Base-by-base conservation (phyloP, 1,140 invertebrate species). In the Bradynema listronoti region DNA sequence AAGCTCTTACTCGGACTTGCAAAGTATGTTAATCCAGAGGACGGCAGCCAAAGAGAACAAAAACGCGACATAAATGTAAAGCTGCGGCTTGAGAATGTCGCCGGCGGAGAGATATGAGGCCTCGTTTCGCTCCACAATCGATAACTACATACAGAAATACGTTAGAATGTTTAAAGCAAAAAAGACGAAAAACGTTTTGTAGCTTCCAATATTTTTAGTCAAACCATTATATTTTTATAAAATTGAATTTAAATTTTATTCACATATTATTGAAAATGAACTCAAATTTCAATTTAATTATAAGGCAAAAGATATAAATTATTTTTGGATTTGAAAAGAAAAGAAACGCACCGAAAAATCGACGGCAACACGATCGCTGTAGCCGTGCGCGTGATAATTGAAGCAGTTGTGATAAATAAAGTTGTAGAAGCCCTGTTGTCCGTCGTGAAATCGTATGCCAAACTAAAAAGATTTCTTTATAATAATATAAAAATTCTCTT, bases 321-420 rank as follows among this genome's bases (percentile, higher is more conserved):
- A n/a, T n/a, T n/a, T n/a, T n/a, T n/a, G n/a, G n/a, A n/a, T n/a
- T n/a, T n/a, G n/a, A n/a, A n/a, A n/a, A n/a, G n/a, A n/a, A n/a
- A n/a, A n/a, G n/a, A 45, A 11, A 62, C 11, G 32, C 9, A 75
- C 69, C n/a, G 70, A 59, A 32, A 75, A 71, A 30, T 76, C 73
- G 11, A 76, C 73, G 22, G 75, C 73, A 7, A 76, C 72, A 9
- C 59, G 53, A 36, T 78, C 69, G 27, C 69, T 73, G 54, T 61
- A 73, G 9, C 73, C 75, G 4, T 82, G 71, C 36, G 83, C 82
- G 27, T 78, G 71, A 63, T 85, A 86, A 78, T 87, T 88, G 4
- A 85, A 86, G 80, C 93, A 98, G 78, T 88, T 93, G 78, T 96
- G 91, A 75, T 95, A 96, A 73, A 89, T 91, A 11, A 97, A 81